Conservation (phyloP, 2,888 invertebrate genomes). For the Lithophane semibrunnea region DNA sequence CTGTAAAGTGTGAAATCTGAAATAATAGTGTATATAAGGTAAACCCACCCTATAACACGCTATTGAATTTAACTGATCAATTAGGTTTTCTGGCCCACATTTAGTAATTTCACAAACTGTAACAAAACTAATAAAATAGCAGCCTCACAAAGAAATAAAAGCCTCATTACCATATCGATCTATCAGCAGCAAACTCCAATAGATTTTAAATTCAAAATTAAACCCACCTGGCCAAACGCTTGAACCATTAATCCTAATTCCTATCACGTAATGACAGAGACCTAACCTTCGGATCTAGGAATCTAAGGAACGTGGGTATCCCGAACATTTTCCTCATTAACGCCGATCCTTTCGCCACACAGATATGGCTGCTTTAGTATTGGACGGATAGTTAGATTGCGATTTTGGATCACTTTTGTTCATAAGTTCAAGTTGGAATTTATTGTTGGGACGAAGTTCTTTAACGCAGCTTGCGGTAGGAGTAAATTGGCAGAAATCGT, state of each 20-base stretch:
- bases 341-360: conserved; percentile 51
- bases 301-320: conserved; percentile 51
- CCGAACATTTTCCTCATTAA: conserved; percentile 63
- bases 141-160: conserved; percentile 15
- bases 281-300: conserved; percentile 55
- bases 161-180: conserved; percentile 26
- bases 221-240: conserved; percentile 35
- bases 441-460: too few relatives aligned
- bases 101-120: too few relatives aligned
- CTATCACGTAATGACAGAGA: conserved; percentile 64
- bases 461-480: too few relatives aligned
- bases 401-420: conserved; percentile 25
- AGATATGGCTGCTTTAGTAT: conserved; percentile 37
- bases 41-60: too few relatives aligned
- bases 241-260: conserved; percentile 57
- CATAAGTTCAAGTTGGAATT: not conserved
- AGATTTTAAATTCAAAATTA: conserved; percentile 53
- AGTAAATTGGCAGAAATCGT: too few relatives aligned
- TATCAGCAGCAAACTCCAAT: not conserved
- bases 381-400: conserved; percentile 11
- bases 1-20: too few relatives aligned
- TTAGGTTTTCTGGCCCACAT: too few relatives aligned
- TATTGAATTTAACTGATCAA: too few relatives aligned
- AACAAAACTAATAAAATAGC: too few relatives aligned
- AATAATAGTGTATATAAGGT: too few relatives aligned